Conservation (phyloP, 2,113 vertebrate species). For the Xenotilapia leptura region DNA sequence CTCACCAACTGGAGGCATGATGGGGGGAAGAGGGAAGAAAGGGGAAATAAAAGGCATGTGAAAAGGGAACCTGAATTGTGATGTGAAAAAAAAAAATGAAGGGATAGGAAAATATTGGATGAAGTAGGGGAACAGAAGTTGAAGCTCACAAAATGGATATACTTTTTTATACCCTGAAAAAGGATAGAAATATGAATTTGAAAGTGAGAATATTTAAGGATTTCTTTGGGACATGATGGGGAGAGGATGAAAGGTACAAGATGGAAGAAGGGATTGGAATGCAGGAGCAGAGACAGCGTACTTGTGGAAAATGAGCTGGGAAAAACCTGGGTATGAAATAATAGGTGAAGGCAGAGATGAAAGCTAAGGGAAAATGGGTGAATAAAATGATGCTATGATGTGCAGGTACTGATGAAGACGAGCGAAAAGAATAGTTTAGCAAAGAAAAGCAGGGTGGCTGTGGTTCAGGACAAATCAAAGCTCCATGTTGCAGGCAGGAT, state of each 20-base stretch:
- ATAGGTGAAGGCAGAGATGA: not conserved
- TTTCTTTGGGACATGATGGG: not conserved
- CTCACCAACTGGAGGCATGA: not conserved
- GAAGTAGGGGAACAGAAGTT: not conserved
- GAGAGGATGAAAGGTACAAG: not conserved
- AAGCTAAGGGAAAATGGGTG: not conserved
- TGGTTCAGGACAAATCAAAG: not conserved
- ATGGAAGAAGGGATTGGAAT: not conserved
- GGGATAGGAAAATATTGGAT: not conserved
- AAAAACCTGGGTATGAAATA: not conserved
- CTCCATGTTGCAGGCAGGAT: not conserved
- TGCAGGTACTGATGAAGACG: not conserved
- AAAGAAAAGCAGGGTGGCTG: not conserved
- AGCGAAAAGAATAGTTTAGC: not conserved
- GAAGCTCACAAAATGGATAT: not conserved
- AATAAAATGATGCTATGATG: not conserved
- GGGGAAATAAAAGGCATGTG: not conserved
- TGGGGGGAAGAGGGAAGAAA: not conserved
- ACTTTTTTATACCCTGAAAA: not conserved
- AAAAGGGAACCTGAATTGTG: not conserved
- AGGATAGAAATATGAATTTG: not conserved
- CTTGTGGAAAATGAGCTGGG: not conserved
- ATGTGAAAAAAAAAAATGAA: not conserved
- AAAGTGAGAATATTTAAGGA: not conserved
- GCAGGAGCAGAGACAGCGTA: not conserved